Evolutionary conservation across 2,113 vertebrate genomes (phyloP), one percentile per base, ranked within the genome.

Genomic region (Parus major): DNA sequence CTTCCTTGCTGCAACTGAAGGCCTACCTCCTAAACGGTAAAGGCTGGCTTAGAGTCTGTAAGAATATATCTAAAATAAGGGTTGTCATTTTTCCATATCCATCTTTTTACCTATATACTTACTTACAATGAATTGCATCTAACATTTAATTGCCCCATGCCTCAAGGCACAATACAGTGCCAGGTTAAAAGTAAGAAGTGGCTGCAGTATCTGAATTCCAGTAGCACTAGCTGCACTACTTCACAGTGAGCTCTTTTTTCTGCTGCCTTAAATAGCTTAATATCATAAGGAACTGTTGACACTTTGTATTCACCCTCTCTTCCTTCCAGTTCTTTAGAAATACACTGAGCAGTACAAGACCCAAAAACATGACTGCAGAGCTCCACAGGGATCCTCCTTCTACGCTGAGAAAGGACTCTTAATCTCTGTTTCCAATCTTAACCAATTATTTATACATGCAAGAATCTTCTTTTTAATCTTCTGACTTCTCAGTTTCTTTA

Each of bases 401-500:
- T 77, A 65, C 69, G 46, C 2, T 73, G n/a, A 86, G 59, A 88
- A 81, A 3, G 11, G 50, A 70, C 12, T 77, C 46, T 25, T 83
- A 73, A 92, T 77, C 63, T 93, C 41, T 80, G 19, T 81, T 96
- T 81, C 64, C 49, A 91, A 55, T 83, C 59, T 92, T 92, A 86
- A 88, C 39, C 41, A 75, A 81, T 91, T 93, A 89, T 77, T 95
- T 92, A 88, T 89, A 84, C 47, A 91, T 81, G 55, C 53, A 93
- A 88, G 55, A 90, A 59, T 89, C 60, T 83, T 76, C 59, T 69
- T 90, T 93, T 83, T 83, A 89, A 83, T 93, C 64, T 92, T 93
- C 22, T 39, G 41, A 21, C 16, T 93, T 88, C 63, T 92, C 72
- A 59, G 59, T 66, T 86, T 77, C 86, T 91, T 76, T 86, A 95